Evolutionary conservation across 2,888 invertebrate species (phyloP).

Genomic region (Chrysina gloriosa): DNA sequence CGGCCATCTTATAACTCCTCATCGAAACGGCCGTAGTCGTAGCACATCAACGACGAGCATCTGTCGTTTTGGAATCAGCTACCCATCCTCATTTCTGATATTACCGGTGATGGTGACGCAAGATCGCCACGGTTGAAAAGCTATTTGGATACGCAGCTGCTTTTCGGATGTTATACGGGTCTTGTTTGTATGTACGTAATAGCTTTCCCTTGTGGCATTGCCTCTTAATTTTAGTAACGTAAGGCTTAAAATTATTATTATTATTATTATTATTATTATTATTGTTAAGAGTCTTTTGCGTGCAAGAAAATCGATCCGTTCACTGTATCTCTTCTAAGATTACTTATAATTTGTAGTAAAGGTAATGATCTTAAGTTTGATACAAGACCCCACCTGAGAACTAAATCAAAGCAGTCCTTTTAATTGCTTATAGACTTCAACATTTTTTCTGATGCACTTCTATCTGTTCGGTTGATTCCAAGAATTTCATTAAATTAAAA

Average conservation of each 20-base stretch:
- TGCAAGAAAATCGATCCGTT: no score
- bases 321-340: no score
- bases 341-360: no score
- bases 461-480: no score
- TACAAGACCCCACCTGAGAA: no score
- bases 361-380: no score
- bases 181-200: background rate
- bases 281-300: no score
- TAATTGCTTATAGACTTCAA: no score
- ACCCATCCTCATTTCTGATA: constrained; percentile 44
- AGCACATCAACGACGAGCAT: constrained; percentile 53
- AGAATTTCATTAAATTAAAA: no score
- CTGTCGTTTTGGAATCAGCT: constrained; percentile 51
- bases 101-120: constrained; percentile 45
- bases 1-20: constrained; percentile 53
- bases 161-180: background rate
- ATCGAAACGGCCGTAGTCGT: constrained; percentile 45
- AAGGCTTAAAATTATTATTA: background rate
- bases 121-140: background rate
- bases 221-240: background rate
- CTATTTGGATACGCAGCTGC: constrained; percentile 50
- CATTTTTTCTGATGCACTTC: no score
- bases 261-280: no score
- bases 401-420: no score
- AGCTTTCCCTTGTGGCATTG: background rate